These are phyloP conservation scores for Hydrophis major DNA, from an alignment of 2,797 vertebrate species.

Conservation along the genomic window DNA sequence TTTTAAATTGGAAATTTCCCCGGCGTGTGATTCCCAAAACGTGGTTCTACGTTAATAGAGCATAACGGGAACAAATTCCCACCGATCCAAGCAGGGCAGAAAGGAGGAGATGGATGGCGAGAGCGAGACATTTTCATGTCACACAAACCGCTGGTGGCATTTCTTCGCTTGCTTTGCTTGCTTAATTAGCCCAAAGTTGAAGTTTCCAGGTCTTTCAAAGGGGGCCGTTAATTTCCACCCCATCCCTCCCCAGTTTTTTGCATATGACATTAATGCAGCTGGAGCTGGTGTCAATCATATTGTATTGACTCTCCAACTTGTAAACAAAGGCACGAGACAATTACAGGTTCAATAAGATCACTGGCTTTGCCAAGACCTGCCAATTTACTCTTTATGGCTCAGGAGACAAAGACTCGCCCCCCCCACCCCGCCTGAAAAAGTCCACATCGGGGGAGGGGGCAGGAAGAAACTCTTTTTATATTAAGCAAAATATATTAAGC, in stretches of 20 bases:
- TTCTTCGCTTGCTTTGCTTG: background rate
- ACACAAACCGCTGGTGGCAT: background rate
- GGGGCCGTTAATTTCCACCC: too few species aligned
- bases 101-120: background rate
- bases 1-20: background rate
- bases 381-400: constrained; percentile 47
- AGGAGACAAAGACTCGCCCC: constrained; percentile 27
- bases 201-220: background rate
- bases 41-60: background rate
- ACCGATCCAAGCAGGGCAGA: background rate
- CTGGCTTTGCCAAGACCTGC: constrained; percentile 46
- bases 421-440: background rate
- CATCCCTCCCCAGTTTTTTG: background rate
- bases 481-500: background rate
- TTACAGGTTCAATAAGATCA: constrained; percentile 53
- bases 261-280: constrained; percentile 40
- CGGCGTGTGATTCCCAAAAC: background rate
- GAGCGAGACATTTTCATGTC: background rate
- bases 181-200: background rate
- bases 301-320: constrained; percentile 48
- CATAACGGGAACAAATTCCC: background rate
- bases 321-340: constrained; percentile 42
- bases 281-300: constrained; percentile 43
- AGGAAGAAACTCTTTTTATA: background rate
- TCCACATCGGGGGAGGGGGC: background rate